These are phyloP conservation scores for Gortyna flavago DNA, from an alignment of 2,888 invertebrate genomes.

Conservation along the genomic window DNA sequence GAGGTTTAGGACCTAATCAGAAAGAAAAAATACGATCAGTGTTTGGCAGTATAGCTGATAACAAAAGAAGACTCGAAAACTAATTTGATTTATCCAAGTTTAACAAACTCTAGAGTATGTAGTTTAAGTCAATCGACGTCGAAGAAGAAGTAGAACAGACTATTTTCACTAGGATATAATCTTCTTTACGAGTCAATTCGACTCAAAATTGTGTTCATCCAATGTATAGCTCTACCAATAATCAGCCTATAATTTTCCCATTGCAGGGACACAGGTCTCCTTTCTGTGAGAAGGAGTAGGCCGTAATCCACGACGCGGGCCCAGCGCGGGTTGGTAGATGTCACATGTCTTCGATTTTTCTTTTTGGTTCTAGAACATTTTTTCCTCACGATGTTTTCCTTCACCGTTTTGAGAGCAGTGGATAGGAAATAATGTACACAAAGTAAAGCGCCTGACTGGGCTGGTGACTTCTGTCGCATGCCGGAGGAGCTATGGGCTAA, in stretches of 20 bases:
- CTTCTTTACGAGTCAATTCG: no score
- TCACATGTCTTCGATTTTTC: no score
- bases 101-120: background rate
- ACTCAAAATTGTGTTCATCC: background rate
- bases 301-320: no score
- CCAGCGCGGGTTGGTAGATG: no score
- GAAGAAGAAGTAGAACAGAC: background rate
- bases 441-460: background rate
- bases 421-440: background rate
- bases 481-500: no score
- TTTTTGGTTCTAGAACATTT: background rate
- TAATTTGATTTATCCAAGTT: background rate
- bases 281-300: no score
- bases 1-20: slow-evolving; percentile 13
- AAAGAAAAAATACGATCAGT: slow-evolving; percentile 14
- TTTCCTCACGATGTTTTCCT: background rate
- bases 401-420: background rate
- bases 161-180: background rate
- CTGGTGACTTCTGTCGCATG: no score
- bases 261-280: no score
- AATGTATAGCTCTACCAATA: background rate
- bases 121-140: background rate
- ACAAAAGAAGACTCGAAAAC: background rate
- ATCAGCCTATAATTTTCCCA: no score
- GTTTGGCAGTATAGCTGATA: background rate